A percentile compares a stretch with the other conserved stretches of the same genome.
Conservation (phyloP, 2,797 vertebrate species). For the Poecile montanus region DNA sequence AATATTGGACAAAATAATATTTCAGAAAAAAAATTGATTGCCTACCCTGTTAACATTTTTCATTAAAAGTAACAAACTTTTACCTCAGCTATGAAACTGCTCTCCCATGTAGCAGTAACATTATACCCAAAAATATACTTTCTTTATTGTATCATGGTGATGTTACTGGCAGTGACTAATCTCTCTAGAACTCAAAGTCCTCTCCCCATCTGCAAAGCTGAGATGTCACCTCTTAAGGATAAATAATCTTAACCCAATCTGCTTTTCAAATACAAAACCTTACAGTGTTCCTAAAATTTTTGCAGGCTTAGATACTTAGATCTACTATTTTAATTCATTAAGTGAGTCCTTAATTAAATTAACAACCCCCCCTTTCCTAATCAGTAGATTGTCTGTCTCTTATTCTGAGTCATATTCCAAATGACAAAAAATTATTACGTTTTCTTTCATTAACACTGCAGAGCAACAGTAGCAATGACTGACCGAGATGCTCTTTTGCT, state of each 20-base stretch:
- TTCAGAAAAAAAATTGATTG: neutral
- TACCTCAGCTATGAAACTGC: neutral
- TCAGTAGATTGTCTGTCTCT: neutral
- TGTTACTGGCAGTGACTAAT: slow-evolving; percentile 27
- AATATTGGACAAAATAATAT: neutral
- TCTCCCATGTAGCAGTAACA: neutral
- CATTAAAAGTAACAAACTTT: neutral
- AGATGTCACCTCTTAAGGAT: neutral
- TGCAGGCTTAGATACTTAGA: neutral
- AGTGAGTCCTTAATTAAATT: slow-evolving; percentile 1
- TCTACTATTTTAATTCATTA: neutral
- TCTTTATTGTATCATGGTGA: neutral
- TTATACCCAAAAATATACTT: neutral
- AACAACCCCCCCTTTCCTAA: neutral
- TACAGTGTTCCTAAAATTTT: neutral
- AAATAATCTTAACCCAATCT: slow-evolving; percentile 5
- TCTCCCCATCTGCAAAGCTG: neutral
- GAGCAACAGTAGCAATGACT: neutral
- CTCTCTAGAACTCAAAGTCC: slow-evolving; percentile 3
- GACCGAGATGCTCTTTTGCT: neutral
- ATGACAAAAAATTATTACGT: neutral
- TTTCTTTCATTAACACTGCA: neutral
- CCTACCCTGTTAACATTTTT: neutral
- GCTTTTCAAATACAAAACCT: neutral
- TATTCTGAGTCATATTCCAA: neutral